Evolutionary conservation across 1,140 invertebrate species (phyloP).

Genomic region (Ceratoteleas bidentatus): DNA sequence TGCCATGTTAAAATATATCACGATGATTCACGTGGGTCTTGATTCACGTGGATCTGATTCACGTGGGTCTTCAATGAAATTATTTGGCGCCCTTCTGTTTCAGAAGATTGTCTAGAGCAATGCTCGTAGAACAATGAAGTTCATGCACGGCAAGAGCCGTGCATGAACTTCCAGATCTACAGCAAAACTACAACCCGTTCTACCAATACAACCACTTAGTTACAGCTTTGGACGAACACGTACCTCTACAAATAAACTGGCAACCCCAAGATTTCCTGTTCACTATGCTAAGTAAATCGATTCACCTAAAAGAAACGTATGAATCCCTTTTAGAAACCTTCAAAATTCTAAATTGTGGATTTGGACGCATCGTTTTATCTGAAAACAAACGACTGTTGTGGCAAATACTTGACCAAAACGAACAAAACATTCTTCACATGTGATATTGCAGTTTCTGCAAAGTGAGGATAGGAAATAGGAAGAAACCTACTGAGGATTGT

Average conservation of each 20-base stretch:
- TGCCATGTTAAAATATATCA: too few relatives aligned
- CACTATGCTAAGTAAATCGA: conserved; percentile 8
- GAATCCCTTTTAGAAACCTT: conserved; percentile 9
- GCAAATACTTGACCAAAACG: conserved; percentile 1
- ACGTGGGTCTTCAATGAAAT: too few relatives aligned
- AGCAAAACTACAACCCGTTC: not conserved
- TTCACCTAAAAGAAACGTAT: conserved; percentile 4
- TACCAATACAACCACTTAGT: not conserved
- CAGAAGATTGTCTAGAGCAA: too few relatives aligned
- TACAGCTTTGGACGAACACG: not conserved
- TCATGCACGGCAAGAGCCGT: too few relatives aligned
- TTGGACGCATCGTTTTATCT: not conserved
- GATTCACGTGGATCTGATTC: too few relatives aligned
- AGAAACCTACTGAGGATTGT: not conserved
- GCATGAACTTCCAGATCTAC: too few relatives aligned
- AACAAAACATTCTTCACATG: conserved; percentile 1
- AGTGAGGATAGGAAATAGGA: conserved; percentile 3
- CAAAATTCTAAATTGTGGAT: conserved; percentile 5
- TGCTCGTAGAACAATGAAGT: too few relatives aligned
- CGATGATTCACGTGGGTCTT: too few relatives aligned
- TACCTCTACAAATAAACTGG: not conserved
- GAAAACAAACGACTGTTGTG: conserved; percentile 7
- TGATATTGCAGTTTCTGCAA: conserved; percentile 1
- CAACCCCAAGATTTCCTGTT: conserved; percentile 9
- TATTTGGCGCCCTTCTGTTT: too few relatives aligned